These are phyloP conservation scores for Orthosia incerta DNA, from an alignment of 2,888 invertebrate species.

Conservation along the genomic window DNA sequence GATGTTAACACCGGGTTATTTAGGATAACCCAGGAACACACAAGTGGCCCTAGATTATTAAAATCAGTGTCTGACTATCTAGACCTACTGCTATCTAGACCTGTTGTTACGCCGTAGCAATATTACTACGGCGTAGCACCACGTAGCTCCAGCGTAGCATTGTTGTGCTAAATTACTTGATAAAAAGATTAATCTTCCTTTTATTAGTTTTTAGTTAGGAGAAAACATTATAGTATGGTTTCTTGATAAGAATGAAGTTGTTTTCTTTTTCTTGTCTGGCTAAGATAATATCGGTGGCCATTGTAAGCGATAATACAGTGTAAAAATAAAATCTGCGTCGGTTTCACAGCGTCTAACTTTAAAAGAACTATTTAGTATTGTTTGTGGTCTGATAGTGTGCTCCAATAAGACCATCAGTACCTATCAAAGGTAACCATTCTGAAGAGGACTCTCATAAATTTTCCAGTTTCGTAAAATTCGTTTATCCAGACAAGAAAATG, in stretches of 20 bases:
- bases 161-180: conserved; percentile 43
- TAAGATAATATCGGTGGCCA: neutral
- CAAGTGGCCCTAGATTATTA: too few species aligned
- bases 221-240: neutral
- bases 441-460: too few species aligned
- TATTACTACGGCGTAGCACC: conserved; percentile 47
- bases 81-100: too few species aligned
- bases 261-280: neutral
- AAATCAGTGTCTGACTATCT: too few species aligned
- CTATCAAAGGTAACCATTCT: too few species aligned
- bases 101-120: conserved; percentile 38
- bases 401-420: too few species aligned
- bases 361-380: too few species aligned
- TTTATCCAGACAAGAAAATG: neutral
- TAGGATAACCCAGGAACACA: too few species aligned
- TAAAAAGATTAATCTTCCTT: conserved; percentile 23
- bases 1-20: too few species aligned
- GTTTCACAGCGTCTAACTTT: too few species aligned
- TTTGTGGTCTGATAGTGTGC: too few species aligned
- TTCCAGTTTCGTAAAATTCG: neutral
- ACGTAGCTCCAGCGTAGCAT: conserved; percentile 47
- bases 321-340: neutral
- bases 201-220: conserved; percentile 3
- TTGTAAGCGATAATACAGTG: neutral
- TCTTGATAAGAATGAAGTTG: neutral